phyloP scores from a whole-genome alignment of 2,113 vertebrate genomes.

The Pelvicachromis taeniatus region DNA sequence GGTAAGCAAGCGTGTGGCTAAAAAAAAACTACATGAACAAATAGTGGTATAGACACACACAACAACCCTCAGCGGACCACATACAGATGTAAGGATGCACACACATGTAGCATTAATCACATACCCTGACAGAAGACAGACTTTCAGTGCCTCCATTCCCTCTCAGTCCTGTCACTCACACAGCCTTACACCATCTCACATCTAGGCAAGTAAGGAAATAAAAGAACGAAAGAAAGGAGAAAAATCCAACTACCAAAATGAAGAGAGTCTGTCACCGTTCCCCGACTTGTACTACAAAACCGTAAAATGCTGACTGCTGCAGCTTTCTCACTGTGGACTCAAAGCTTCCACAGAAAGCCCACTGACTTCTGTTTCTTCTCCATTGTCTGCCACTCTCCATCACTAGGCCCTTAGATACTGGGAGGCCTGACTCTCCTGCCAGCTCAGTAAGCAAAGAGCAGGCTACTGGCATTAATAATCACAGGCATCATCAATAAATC shows the following conservation, averaged over 20 bases:
- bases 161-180: neutral
- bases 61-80: neutral
- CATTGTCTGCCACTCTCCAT: neutral
- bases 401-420: neutral
- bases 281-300: neutral
- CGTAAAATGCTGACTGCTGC: neutral
- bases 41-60: neutral
- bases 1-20: neutral
- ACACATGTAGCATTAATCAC: neutral
- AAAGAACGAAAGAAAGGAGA: neutral
- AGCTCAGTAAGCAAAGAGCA: neutral
- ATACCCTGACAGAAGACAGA: neutral
- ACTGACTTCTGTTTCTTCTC: neutral
- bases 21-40: neutral
- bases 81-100: neutral
- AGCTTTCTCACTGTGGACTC: neutral
- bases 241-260: neutral
- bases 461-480: constrained; percentile 41
- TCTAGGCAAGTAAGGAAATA: neutral
- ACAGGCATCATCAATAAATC: constrained; percentile 57
- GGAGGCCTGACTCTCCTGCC: neutral
- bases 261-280: constrained; percentile 2
- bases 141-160: neutral
- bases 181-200: neutral
- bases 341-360: neutral